Evolutionary conservation across 2,113 vertebrate species (phyloP), one percentile per base, ranked within the genome.

Genomic region (Pionites leucogaster): DNA sequence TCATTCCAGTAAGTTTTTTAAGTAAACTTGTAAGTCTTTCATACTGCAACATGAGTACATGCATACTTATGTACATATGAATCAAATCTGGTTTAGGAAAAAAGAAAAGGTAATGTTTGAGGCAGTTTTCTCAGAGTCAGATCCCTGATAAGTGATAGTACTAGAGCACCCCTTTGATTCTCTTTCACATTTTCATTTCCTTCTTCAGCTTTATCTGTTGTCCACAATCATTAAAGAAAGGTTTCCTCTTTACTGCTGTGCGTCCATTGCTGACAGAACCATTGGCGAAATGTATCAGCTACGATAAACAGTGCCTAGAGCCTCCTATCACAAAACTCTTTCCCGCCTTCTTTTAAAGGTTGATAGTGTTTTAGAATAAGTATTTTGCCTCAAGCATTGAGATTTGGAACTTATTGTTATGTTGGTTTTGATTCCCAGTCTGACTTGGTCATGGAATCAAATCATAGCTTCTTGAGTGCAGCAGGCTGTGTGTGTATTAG

Each of bases 391-490:
- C 33, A 20, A 98, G 96, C 93, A 71, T 85, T 18, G 27, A 97
- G 96, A 95, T 97, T 97, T 96, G 96, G 95, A 98, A 97, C 94
- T 93, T 98, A 97, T 33, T 97, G 97, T 98, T 98, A 94, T 94
- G 97, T 97, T 53, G 88, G 95, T 98, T 98, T 97, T 70, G 83
- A 97, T 97, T 97, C 96, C 97, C 95, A 97, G 86, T 96, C 94
- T 94, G 96, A 97, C 90, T 97, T 97, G 84, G 96, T 97, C 96
- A 96, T 94, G 95, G 98, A 98, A 97, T 98, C 97, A 97, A 97
- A 96, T 96, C 97, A 95, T 96, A 74, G 86, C 95, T 96, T 98
- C 96, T 89, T 96, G 92, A 97, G 96, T 86, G 97, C 97, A 97
- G 97, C 89, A 97, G 96, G 95, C 96, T 97, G 92, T 97, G 82